Evolutionary conservation across 2,113 vertebrate species (phyloP), one percentile per base, ranked within the genome.

Genomic region (Cryptoleucopteryx plumbea): DNA sequence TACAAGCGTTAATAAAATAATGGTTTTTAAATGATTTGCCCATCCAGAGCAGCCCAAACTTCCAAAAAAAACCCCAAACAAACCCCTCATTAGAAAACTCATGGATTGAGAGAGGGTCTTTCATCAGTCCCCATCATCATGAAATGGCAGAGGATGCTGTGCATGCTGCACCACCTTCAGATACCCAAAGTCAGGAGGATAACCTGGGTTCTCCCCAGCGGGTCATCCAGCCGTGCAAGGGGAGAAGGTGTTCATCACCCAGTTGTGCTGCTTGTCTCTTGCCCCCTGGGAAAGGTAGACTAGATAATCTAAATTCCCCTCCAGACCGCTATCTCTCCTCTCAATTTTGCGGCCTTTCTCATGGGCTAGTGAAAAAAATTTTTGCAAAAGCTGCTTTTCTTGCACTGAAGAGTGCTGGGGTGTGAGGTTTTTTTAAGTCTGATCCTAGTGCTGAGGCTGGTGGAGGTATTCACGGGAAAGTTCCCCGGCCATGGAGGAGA

Each of bases 101-200:
- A 1, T 36, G 9, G 29, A 21, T 61, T 32, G 52, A 63, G 67
- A 70, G 63, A 50, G 16, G n/a, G 13, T 50, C 45, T 56, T 53
- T 59, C 16, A 9, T 45, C 1, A 1, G 1, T 77, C 34, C 10
- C 14, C 18, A 3, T 74, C 47, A 18, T 36, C 18, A 1, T 18
- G 25, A 11, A 40, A 8, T 3, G 16, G 47, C 73, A 62, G 88
- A 74, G 55, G 45, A 62, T 55, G 59, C 40, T 92, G 13, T 53
- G 7, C 0, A 0, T 73, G 20, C 38, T 58, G 5, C 22, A 8
- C 38, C 71, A 11, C 53, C 82, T 88, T 63, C 63, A 48, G 58
- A 11, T 62, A 42, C 23, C 66, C 29, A 16, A 66, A 8, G 10
- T 25, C 36, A 32, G 55, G 80, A 56, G 75, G 48, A 31, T 34